Evolutionary conservation across 2,888 invertebrate species (phyloP).

Genomic region (Cylindroiulus punctatus): DNA sequence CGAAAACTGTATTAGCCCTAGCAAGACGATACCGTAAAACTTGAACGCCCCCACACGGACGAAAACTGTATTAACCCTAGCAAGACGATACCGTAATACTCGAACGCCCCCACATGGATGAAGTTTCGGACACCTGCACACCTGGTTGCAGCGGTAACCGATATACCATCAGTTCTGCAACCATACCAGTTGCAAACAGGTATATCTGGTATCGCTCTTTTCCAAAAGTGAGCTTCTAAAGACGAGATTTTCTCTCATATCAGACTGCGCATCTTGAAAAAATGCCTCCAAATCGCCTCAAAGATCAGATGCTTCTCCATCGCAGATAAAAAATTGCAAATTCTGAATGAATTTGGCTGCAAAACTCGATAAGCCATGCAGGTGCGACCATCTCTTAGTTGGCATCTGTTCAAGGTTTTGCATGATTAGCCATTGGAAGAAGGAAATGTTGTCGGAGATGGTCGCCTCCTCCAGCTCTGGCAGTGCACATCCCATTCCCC

Average conservation of each 20-base stretch:
- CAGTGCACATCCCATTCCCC: not conserved
- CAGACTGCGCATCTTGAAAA: not conserved
- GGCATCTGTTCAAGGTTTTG: constrained; percentile 17
- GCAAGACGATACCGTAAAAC: too few relatives aligned
- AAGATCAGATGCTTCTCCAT: not conserved
- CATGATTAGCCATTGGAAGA: not conserved
- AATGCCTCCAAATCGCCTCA: not conserved
- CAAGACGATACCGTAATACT: too few relatives aligned
- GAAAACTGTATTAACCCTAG: too few relatives aligned
- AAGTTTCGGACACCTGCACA: too few relatives aligned
- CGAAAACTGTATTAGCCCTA: too few relatives aligned
- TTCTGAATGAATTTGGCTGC: not conserved
- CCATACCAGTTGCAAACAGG: too few relatives aligned
- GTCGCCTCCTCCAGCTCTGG: constrained; percentile 4
- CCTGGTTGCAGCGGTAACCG: too few relatives aligned
- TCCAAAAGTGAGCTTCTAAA: too few relatives aligned
- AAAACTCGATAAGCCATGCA: not conserved
- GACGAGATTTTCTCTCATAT: not conserved
- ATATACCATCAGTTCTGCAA: too few relatives aligned
- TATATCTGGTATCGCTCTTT: too few relatives aligned
- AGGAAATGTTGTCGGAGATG: constrained; percentile 16
- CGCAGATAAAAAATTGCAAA: not conserved
- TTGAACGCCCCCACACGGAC: too few relatives aligned
- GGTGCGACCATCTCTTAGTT: not conserved
- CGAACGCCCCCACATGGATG: too few relatives aligned